A percentile compares a stretch with the other conserved stretches of the same genome.
These are phyloP conservation scores for Selene dorsalis DNA, from an alignment of 2,797 vertebrate genomes.

Conservation along the genomic window DNA sequence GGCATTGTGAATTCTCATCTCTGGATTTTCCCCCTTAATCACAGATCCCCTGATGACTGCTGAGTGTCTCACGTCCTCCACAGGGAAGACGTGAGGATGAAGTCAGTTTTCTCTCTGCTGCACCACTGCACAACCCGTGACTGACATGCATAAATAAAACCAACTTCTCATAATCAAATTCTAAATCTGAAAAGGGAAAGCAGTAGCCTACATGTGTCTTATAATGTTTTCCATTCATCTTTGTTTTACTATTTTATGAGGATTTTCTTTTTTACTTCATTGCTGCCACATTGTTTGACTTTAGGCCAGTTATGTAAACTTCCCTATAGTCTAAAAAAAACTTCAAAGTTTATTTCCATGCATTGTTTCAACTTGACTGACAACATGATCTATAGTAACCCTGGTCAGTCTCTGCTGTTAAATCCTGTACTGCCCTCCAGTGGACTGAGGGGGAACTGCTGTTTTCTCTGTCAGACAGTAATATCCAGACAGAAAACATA, in stretches of 20 bases:
- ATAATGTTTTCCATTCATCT: background rate
- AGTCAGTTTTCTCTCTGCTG: slow-evolving; percentile 27
- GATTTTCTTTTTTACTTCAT: background rate
- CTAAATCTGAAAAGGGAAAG: background rate
- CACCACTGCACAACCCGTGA: background rate
- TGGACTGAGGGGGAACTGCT: slow-evolving; percentile 20
- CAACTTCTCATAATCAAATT: background rate
- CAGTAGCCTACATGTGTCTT: no score
- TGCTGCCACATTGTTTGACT: background rate
- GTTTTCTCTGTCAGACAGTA: fast-evolving
- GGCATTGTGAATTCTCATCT: slow-evolving; percentile 61
- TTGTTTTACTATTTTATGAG: background rate
- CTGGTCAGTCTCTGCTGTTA: background rate
- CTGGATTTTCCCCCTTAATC: slow-evolving; percentile 79
- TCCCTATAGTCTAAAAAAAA: background rate
- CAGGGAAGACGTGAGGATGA: slow-evolving; percentile 16
- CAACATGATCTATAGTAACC: slow-evolving; percentile 18
- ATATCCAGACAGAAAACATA: background rate
- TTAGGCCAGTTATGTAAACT: background rate
- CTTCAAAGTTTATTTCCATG: slow-evolving; percentile 5
- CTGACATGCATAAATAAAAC: background rate
- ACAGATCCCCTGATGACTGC: slow-evolving; percentile 66
- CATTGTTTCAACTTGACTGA: slow-evolving; percentile 11
- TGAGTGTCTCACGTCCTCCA: slow-evolving; percentile 59
- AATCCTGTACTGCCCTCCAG: slow-evolving; percentile 51